These are phyloP conservation scores for Oligia strigilis DNA, from an alignment of 2,888 invertebrate genomes.

Conservation along the genomic window DNA sequence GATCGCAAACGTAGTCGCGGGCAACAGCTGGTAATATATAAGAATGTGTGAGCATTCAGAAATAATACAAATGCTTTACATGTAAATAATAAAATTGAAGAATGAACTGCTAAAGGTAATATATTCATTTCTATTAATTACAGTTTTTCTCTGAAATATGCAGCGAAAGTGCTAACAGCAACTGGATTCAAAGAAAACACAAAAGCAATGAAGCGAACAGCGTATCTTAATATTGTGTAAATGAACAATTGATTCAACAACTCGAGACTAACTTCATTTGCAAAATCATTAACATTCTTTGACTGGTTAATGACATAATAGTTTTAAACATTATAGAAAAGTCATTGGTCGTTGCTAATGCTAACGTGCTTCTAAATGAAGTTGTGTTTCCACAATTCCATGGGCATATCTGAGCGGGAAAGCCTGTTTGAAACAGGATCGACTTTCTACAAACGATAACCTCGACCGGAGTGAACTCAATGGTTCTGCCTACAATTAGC, in stretches of 20 bases:
- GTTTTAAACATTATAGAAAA: slow-evolving; percentile 32
- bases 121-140: slow-evolving; percentile 21
- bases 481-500: slow-evolving; percentile 34
- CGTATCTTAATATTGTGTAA: slow-evolving; percentile 53
- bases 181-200: slow-evolving; percentile 42
- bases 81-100: not conserved
- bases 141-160: slow-evolving; percentile 34
- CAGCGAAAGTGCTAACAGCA: slow-evolving; percentile 51
- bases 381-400: slow-evolving; percentile 36
- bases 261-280: slow-evolving; percentile 35
- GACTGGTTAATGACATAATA: slow-evolving; percentile 36
- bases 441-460: slow-evolving; percentile 61
- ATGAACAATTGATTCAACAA: slow-evolving; percentile 54
- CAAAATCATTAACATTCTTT: slow-evolving; percentile 53
- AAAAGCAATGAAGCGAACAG: slow-evolving; percentile 36
- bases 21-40: not conserved
- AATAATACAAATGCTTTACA: not conserved
- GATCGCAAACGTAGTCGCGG: too few relatives aligned
- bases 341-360: slow-evolving; percentile 19
- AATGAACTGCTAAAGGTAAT: slow-evolving; percentile 1
- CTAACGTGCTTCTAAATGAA: slow-evolving; percentile 38
- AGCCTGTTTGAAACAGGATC: slow-evolving; percentile 60
- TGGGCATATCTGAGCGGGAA: slow-evolving; percentile 47
- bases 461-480: slow-evolving; percentile 33
- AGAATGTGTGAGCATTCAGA: not conserved